phyloP scores from a whole-genome alignment of 2,888 invertebrate species.

The Xiphydria camelus region DNA sequence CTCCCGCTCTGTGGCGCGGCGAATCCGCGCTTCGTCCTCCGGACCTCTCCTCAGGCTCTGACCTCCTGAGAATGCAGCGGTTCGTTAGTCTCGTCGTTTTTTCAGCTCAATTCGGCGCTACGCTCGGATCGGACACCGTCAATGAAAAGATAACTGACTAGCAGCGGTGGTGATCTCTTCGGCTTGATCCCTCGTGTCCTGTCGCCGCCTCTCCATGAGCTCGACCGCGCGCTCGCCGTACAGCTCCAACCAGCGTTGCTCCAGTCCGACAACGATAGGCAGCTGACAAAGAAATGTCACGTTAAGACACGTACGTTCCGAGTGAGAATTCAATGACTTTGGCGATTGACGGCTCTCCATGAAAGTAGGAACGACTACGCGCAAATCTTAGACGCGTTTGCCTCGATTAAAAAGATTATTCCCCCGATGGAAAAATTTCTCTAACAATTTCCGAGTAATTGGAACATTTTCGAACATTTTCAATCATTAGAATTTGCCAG shows the following conservation, averaged over 20 bases:
- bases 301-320: background rate
- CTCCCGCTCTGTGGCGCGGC: conserved; percentile 88
- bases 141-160: conserved; percentile 60
- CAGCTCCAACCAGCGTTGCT: conserved; percentile 75
- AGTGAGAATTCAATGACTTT: background rate
- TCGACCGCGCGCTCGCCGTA: conserved; percentile 74
- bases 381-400: too few relatives aligned
- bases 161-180: conserved; percentile 80
- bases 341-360: too few relatives aligned
- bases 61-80: conserved; percentile 46
- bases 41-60: conserved; percentile 55
- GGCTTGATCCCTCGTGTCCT: conserved; percentile 92
- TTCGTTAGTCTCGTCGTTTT: too few relatives aligned
- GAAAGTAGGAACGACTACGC: too few relatives aligned
- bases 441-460: too few relatives aligned
- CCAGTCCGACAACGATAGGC: conserved; percentile 75
- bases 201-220: conserved; percentile 80
- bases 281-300: conserved; percentile 59
- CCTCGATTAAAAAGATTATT: too few relatives aligned
- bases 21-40: conserved; percentile 71
- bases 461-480: too few relatives aligned
- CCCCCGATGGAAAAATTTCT: too few relatives aligned
- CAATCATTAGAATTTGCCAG: too few relatives aligned
- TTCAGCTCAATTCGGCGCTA: background rate
- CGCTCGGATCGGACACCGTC: background rate